Base-by-base conservation (phyloP, 2,888 invertebrate species). In the Rotaria magnacalcarata region DNA sequence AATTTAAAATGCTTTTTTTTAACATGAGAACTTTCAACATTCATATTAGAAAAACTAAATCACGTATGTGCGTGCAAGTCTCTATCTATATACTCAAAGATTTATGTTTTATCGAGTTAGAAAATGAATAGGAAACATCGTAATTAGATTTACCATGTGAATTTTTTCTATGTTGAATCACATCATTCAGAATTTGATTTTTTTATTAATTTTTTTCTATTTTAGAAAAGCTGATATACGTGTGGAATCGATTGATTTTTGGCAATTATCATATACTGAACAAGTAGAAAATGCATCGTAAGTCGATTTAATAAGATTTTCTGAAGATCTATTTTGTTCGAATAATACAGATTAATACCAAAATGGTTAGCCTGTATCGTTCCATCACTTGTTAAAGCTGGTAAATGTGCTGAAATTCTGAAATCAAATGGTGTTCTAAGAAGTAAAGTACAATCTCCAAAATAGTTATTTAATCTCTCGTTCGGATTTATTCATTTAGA, bases 261-360 rank as follows among this genome's bases (percentile, higher is more conserved):
- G 80, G 80, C 43, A 80, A 24, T n/a, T 24, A 47, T 80, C 80
- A 47, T 80, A 80, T 47, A 47, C 47, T 21, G 80, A 80, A 47
- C 80, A 80, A 80, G 80, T 80, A 14, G 80, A 80, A 47, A 80
- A 80, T 80, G 80, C 47, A 19, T 47, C 47, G 80, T 80, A 80
- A 47, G 24, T 67, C 34, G 1, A n/a, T 47, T 5, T 2, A 47
- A 24, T 80, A 6, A n/a, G 7, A 10, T 47, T 11, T 47, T 80
- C 4, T 24, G 24, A 47, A 47, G 5, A 19, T 21, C 0, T 21
- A 19, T 8, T 80, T 41, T 7, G 2, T 3, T 80, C 24, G 24
- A n/a, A 19, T 47, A 11, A 8, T 47, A 47, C n/a, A 80, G 80
- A 24, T 47, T 80, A 80, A 80, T 80, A 80, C 80, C 80, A 80